These are phyloP conservation scores for Capitella teleta DNA, from an alignment of 1,140 invertebrate genomes.

Conservation along the genomic window DNA sequence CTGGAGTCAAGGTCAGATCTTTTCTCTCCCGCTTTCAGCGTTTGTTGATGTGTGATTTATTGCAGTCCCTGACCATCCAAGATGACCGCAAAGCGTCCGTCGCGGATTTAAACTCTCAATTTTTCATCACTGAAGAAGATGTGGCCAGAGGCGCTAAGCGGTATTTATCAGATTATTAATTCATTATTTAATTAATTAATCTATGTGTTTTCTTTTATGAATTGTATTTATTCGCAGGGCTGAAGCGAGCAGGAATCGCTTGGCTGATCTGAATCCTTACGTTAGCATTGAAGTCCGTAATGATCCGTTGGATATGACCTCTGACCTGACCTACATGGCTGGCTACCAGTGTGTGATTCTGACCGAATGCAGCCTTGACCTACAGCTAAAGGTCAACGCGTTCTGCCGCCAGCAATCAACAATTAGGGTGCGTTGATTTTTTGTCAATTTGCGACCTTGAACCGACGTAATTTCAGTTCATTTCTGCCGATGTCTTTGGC, in stretches of 20 bases:
- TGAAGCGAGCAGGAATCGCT: constrained; percentile 21
- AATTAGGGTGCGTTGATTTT: constrained; percentile 20
- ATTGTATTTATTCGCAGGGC: constrained; percentile 22
- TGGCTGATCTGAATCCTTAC: constrained; percentile 40
- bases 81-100: constrained; percentile 16
- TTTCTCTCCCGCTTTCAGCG: background rate
- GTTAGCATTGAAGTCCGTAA: constrained; percentile 27
- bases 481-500: constrained; percentile 37
- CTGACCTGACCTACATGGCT: constrained; percentile 24
- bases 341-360: constrained; percentile 38
- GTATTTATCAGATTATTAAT: background rate
- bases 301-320: constrained; percentile 14
- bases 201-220: background rate
- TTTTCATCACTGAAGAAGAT: constrained; percentile 34
- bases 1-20: constrained; percentile 36
- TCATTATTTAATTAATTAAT: background rate
- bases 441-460: background rate
- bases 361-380: constrained; percentile 25
- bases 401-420: constrained; percentile 32
- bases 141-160: constrained; percentile 7
- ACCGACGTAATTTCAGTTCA: constrained; percentile 26
- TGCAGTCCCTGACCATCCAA: constrained; percentile 34
- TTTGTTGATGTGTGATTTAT: constrained; percentile 4
- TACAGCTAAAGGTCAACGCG: constrained; percentile 29
- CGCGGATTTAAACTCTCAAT: constrained; percentile 34